Percentiles rank a stretch among this genome's conserved stretches.
Conservation (phyloP, 2,113 vertebrate genomes). For the Notiomystis cincta region DNA sequence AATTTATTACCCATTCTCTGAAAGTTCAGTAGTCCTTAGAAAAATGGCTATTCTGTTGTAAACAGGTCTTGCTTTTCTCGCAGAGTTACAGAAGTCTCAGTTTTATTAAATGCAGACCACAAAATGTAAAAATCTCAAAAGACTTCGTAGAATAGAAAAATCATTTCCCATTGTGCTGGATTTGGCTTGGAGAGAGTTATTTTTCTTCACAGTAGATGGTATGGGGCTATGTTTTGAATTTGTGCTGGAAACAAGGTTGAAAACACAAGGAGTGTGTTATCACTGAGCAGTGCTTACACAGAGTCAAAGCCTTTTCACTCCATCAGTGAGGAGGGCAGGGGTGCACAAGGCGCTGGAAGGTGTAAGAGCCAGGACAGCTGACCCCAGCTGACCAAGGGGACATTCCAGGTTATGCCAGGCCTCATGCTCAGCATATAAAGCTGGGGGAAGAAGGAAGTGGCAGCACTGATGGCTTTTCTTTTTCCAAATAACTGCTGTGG, state of each 20-base stretch:
- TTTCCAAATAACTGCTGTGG: neutral
- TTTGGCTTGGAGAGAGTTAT: neutral
- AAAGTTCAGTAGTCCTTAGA: neutral
- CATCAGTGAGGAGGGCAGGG: neutral
- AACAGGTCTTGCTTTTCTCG: neutral
- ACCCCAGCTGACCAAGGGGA: neutral
- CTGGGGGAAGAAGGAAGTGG: neutral
- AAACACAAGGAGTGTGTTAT: neutral
- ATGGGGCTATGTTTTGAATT: neutral
- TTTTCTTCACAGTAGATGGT: neutral
- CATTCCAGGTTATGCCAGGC: neutral
- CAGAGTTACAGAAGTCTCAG: neutral
- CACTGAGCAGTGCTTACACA: neutral
- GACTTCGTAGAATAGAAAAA: neutral
- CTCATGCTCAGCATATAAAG: rapidly evolving
- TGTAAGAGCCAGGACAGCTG: neutral
- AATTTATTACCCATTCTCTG: neutral
- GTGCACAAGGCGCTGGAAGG: neutral
- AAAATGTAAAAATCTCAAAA: neutral
- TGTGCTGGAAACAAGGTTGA: neutral
- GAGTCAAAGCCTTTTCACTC: neutral
- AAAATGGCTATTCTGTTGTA: neutral
- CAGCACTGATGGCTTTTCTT: neutral
- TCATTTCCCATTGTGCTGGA: neutral
- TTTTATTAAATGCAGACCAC: neutral